phyloP scores from a whole-genome alignment of 1,140 invertebrate species.

The Tribolium madens region DNA sequence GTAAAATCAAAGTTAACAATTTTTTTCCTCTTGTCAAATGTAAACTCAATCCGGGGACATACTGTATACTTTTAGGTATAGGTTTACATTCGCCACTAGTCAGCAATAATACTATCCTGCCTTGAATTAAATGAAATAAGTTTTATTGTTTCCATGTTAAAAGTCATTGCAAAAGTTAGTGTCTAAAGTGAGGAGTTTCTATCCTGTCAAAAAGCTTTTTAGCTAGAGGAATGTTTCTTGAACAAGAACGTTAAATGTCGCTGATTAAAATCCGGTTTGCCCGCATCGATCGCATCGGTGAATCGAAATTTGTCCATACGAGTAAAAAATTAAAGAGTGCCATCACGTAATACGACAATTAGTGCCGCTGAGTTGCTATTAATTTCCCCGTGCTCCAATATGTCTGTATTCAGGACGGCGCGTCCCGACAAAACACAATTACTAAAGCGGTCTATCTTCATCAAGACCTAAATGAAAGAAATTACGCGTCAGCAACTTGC shows the following conservation, averaged over 20 bases:
- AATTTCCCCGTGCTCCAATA: constrained; percentile 44
- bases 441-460: constrained; percentile 40
- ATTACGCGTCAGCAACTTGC: constrained; percentile 15
- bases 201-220: too few relatives aligned
- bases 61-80: too few relatives aligned
- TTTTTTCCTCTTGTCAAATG: too few relatives aligned
- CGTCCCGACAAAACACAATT: constrained; percentile 36
- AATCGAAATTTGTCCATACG: neutral
- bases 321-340: constrained; percentile 46
- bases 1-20: too few relatives aligned
- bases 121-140: too few relatives aligned
- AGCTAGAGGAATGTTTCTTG: too few relatives aligned
- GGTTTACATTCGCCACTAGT: too few relatives aligned
- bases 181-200: too few relatives aligned
- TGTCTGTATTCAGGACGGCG: constrained; percentile 40
- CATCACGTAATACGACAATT: constrained; percentile 47
- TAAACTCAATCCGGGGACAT: too few relatives aligned
- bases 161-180: too few relatives aligned
- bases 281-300: neutral
- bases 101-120: too few relatives aligned
- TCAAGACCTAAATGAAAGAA: constrained; percentile 21
- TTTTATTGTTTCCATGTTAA: too few relatives aligned
- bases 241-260: neutral
- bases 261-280: neutral
- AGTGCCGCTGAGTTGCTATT: constrained; percentile 45